phyloP scores from a whole-genome alignment of 2,113 vertebrate genomes.

The Cairina moschata region DNA sequence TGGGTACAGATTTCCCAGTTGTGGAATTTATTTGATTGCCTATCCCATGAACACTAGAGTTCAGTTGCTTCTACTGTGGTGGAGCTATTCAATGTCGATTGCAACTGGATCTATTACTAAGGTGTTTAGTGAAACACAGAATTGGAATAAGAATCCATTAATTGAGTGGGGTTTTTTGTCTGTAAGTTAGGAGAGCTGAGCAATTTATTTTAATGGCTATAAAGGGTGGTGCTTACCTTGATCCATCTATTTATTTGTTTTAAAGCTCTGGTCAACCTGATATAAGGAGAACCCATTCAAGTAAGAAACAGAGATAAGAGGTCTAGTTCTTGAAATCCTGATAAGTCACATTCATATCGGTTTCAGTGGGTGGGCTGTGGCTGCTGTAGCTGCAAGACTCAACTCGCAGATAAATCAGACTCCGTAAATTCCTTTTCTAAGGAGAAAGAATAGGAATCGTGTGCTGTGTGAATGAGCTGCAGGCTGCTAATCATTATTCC shows the following conservation, averaged over 20 bases:
- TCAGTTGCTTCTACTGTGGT: neutral
- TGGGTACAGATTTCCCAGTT: neutral
- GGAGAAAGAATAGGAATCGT: neutral
- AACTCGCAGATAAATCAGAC: neutral
- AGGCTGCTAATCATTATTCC: neutral
- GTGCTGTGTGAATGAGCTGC: neutral
- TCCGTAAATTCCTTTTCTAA: neutral
- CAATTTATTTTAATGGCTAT: neutral
- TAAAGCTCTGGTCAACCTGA: neutral
- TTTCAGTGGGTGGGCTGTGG: neutral
- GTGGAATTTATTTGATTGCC: neutral
- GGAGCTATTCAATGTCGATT: neutral
- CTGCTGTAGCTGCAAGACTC: neutral
- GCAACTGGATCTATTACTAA: neutral
- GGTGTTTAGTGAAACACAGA: neutral
- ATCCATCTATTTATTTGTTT: neutral
- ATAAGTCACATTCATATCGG: accelerated
- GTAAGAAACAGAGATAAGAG: neutral
- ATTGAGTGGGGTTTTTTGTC: neutral
- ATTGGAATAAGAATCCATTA: neutral
- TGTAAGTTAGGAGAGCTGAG: neutral
- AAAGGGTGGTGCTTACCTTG: neutral
- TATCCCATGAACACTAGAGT: neutral
- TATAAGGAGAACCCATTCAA: neutral
- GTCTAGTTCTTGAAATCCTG: neutral